phyloP scores from a whole-genome alignment of 2,888 invertebrate species.

The Xanthia icteritia region DNA sequence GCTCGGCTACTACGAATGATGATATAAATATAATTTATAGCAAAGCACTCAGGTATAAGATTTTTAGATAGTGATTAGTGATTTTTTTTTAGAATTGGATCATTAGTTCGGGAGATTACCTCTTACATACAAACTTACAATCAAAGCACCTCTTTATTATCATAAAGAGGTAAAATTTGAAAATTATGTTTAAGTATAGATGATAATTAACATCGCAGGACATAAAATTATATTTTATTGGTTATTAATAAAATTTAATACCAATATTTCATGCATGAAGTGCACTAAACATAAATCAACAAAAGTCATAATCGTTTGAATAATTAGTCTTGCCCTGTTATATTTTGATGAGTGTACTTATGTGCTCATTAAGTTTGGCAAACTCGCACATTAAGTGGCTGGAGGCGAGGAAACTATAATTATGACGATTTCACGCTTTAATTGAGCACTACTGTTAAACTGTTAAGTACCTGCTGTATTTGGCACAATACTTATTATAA shows the following conservation, averaged over 20 bases:
- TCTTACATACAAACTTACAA: too few species aligned
- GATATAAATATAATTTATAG: too few species aligned
- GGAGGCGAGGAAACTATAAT: conserved; percentile 35
- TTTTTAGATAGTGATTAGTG: too few species aligned
- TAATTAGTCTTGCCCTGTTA: conserved; percentile 35
- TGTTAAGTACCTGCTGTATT: conserved; percentile 28
- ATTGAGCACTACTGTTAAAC: conserved; percentile 18
- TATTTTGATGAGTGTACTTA: conserved; percentile 35
- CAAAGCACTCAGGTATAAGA: too few species aligned
- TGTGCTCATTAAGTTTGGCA: conserved; percentile 27
- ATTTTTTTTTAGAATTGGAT: too few species aligned
- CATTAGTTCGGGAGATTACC: too few species aligned
- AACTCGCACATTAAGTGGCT: conserved; percentile 5
- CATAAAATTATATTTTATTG: neutral
- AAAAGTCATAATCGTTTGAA: conserved; percentile 24
- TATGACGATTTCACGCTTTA: conserved; percentile 30
- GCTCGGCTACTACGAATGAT: too few species aligned
- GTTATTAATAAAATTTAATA: neutral
- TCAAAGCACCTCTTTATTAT: too few species aligned
- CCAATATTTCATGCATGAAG: neutral
- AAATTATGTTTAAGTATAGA: too few species aligned
- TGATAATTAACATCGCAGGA: neutral
- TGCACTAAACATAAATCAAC: conserved; percentile 19
- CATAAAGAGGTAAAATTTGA: too few species aligned
- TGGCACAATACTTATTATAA: conserved; percentile 5